Evolutionary conservation across 1,140 invertebrate species (phyloP), one percentile per base, ranked within the genome.

Genomic region (Anoplophora glabripennis): DNA sequence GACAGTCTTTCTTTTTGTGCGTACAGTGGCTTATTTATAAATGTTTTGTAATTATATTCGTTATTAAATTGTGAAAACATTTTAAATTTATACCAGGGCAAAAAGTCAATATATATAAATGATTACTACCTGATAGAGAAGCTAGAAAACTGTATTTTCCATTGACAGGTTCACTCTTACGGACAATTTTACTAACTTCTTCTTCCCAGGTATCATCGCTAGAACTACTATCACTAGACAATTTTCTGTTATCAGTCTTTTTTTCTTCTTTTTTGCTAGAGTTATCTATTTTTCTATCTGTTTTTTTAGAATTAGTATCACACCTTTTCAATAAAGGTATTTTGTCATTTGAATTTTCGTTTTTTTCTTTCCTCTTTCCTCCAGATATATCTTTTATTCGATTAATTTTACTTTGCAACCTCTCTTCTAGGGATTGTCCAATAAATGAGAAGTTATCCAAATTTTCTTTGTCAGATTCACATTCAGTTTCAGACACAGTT

Each of bases 61-160:
- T n/a, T n/a, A n/a, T n/a, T n/a, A n/a, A n/a, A n/a, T n/a, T n/a
- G n/a, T n/a, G n/a, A n/a, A n/a, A n/a, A n/a, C n/a, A n/a, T n/a
- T n/a, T n/a, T n/a, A n/a, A n/a, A n/a, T n/a, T n/a, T n/a, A n/a
- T n/a, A n/a, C n/a, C n/a, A n/a, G n/a, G n/a, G n/a, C 1, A 46
- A n/a, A 46, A 18, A 46, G 14, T 14, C 18, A 46, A 12, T 18
- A 18, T 46, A 12, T 18, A 18, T 46, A 15, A 15, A 3, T 28
- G 2, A 28, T 28, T 28, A 28, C 48, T 65, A 72, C 71, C 61
- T 51, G 69, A 72, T 42, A 72, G 60, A n/a, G 71, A 72, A 36
- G 65, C 69, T 18, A 72, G 57, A 58, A 72, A 72, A 46, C 54
- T 65, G 33, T 64, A 67, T 44, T 52, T 14, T 49, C 40, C 48